Base-by-base conservation (phyloP, 2,888 invertebrate species). In the Drosophila borealis region DNA sequence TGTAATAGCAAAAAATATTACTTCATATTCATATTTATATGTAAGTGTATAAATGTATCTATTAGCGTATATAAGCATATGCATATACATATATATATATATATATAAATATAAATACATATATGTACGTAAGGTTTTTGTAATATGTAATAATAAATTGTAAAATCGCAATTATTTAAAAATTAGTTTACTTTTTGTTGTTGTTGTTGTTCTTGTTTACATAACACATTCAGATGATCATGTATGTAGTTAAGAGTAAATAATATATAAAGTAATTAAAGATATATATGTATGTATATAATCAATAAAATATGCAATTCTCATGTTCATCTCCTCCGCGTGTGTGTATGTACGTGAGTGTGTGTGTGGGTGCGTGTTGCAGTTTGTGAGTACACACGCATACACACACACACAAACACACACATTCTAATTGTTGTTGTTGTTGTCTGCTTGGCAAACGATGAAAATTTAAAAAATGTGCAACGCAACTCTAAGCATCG, bases 401-500 rank as follows among this genome's bases (percentile, higher is more conserved):
- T 49, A 42, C 36, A 62, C 50, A 21, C 48, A 25, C 61, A 25
- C 39, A 17, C 36, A 49, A 29, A 51, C 44, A 44, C 44, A 55
- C 66, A 71, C 66, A 48, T 46, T 25, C 60, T 55, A 59, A 74
- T 66, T 82, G 62, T 70, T 78, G 17, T 17, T 17, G 56, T 73
- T 62, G 67, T 74, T 84, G 85, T 88, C 89, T 85, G 85, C 87
- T 88, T 84, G 85, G 85, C 85, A 85, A 85, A 86, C 85, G 85
- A 88, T 85, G 89, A 85, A 85, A 72, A 82, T 81, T 68, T 39
- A 55, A 83, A 86, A 86, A 85, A 84, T 84, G 89, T 88, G 87
- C 89, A 85, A 85, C 80, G 87, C 87, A 86, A 83, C 80, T 86
- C 62, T 74, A 85, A 85, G 85, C 85, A 85, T 87, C 89, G 84